Evolutionary conservation across 2,888 invertebrate species (phyloP).

Genomic region (Lasioglossum marginatum): DNA sequence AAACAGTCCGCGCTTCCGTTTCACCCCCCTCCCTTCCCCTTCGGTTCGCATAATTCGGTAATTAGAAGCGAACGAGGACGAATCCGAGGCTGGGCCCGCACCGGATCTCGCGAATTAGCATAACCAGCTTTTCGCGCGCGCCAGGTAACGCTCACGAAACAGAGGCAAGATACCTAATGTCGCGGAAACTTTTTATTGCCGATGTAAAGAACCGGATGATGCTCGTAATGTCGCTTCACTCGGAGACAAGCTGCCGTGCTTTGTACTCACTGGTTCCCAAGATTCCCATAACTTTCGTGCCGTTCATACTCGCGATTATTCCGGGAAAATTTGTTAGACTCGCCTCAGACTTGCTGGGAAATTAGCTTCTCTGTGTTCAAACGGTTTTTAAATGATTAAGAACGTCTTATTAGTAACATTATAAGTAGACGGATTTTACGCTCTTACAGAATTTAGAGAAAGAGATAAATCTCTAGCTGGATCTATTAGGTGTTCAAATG

Average conservation of each 20-base stretch:
- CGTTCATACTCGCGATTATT: not conserved
- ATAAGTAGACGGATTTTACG: too few relatives aligned
- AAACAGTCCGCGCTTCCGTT: conserved; percentile 60
- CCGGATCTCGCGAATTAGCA: conserved; percentile 73
- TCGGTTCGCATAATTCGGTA: conserved; percentile 75
- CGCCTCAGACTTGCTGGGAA: not conserved
- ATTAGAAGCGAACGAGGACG: conserved; percentile 71
- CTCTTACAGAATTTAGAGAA: too few relatives aligned
- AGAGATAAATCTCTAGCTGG: too few relatives aligned
- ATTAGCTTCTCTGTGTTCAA: not conserved
- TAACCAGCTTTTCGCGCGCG: conserved; percentile 72
- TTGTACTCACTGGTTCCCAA: conserved; percentile 46
- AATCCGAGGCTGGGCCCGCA: conserved; percentile 34
- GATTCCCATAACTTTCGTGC: not conserved
- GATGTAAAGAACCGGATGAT: conserved; percentile 67
- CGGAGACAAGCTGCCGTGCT: conserved; percentile 35
- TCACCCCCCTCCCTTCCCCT: conserved; percentile 20
- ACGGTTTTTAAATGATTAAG: not conserved
- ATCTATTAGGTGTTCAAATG: too few relatives aligned
- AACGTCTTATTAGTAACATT: too few relatives aligned
- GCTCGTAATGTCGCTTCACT: conserved; percentile 33
- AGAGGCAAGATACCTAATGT: conserved; percentile 79
- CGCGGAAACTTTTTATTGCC: conserved; percentile 77
- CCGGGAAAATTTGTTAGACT: not conserved
- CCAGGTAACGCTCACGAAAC: conserved; percentile 68